Evolutionary conservation across 2,888 invertebrate genomes (phyloP), one percentile per base, ranked within the genome.

Genomic region (Arctia plantaginis): DNA sequence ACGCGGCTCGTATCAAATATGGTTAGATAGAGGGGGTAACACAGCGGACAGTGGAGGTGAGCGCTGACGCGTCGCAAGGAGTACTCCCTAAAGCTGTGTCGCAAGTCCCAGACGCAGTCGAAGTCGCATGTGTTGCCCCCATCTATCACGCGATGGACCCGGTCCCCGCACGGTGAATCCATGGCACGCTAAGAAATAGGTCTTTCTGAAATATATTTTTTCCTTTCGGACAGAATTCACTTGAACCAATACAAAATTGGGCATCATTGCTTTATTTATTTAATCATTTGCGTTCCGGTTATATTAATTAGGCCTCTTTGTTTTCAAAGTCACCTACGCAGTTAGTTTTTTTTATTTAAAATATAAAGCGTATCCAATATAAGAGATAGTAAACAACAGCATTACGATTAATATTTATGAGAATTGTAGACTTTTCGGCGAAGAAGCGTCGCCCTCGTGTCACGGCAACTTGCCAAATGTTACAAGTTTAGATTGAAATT

Each of bases 401-500:
- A 12, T 75, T 35, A 59, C 73, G 66, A 75, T 76, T 75, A 76
- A 77, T 80, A 83, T 78, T 77, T 76, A 75, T 76, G 73, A 77
- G 74, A 74, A 66, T 69, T 68, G 66, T 76, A 73, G 69, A 73
- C 35, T 77, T 78, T 66, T 81, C 55, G 62, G 69, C 59, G 77
- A 76, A 74, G 75, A 72, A 76, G 76, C 76, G 79, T 59, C 68
- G 72, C 66, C 75, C 71, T 76, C 71, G 78, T 80, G 81, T 79
- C 73, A 84, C 82, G 89, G 87, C 87, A 84, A 39, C 71, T 66
- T 87, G 88, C 89, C 89, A 90, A 87, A 84, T 80, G 83, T 77
- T 84, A 81, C 82, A 81, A 82, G 81, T 85, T 85, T 84, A 83
- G 81, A 87, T 87, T 76, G 72, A 80, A 85, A 87, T 80, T 80